Evolutionary conservation across 2,888 invertebrate genomes (phyloP).

Genomic region (Hipparchia sbordonii): DNA sequence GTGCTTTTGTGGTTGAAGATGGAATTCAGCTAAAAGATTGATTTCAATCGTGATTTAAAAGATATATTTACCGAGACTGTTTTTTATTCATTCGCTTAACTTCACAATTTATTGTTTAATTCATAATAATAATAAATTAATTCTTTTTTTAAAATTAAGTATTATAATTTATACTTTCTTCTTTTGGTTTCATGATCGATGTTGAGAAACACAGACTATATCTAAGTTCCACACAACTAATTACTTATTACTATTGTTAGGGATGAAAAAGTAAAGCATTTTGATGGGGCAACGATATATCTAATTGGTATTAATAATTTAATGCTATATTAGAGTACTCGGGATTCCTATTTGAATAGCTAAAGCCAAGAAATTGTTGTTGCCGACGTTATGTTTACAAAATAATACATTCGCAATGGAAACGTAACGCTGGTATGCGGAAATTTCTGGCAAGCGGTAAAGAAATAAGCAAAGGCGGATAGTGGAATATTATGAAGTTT

Average conservation of each 20-base stretch:
- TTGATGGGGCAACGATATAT: not conserved
- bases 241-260: too few relatives aligned
- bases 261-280: not conserved
- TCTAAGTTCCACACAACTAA: too few relatives aligned
- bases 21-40: not conserved
- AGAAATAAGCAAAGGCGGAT: slow-evolving; percentile 32
- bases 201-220: too few relatives aligned
- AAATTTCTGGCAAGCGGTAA: slow-evolving; percentile 46
- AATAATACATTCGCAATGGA: slow-evolving; percentile 21
- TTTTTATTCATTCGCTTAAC: too few relatives aligned
- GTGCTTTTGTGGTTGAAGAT: not conserved
- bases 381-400: slow-evolving; percentile 24
- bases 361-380: slow-evolving; percentile 18
- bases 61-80: too few relatives aligned
- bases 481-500: slow-evolving; percentile 55
- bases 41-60: too few relatives aligned
- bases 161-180: too few relatives aligned
- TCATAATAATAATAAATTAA: too few relatives aligned
- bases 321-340: not conserved
- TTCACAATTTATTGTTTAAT: too few relatives aligned
- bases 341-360: slow-evolving; percentile 7
- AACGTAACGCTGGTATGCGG: slow-evolving; percentile 44
- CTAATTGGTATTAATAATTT: not conserved
- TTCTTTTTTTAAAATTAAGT: too few relatives aligned
- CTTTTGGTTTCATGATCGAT: too few relatives aligned